Conservation (phyloP, 2,797 vertebrate species). For the Cirrhinus mrigala region DNA sequence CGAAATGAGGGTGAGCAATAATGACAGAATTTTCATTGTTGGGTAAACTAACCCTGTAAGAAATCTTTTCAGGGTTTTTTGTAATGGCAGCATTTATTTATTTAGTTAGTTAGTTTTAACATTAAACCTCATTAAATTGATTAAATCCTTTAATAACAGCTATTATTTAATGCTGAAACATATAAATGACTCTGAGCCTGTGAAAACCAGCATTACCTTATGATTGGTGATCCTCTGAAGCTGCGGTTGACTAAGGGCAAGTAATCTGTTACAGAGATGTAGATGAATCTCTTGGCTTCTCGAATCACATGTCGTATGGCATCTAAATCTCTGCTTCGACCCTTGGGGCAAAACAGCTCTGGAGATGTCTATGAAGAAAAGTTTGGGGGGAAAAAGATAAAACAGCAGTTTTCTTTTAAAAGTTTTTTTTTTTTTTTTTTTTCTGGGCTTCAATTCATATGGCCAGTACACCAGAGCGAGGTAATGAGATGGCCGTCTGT, state of each 20-base stretch:
- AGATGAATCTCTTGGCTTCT: conserved; percentile 88
- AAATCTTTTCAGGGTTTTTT: background rate
- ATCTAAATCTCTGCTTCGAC: conserved; percentile 90
- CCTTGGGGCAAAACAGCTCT: conserved; percentile 89
- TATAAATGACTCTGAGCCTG: background rate
- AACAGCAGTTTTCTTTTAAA: conserved; percentile 14
- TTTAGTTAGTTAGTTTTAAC: background rate
- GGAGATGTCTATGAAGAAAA: conserved; percentile 87
- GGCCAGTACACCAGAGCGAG: conserved; percentile 16
- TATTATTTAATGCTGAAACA: background rate
- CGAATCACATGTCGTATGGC: conserved; percentile 92
- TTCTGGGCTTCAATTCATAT: background rate
- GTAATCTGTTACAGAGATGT: conserved; percentile 93
- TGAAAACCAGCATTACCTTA: conserved; percentile 16
- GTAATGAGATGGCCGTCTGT: conserved; percentile 30
- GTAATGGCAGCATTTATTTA: no score
- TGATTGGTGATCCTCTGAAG: conserved; percentile 47
- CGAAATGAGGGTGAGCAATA: no score
- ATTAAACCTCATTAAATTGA: background rate
- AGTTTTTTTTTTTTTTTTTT: background rate
- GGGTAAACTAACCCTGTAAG: background rate
- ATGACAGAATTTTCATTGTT: no score
- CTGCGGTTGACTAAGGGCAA: conserved; percentile 86
- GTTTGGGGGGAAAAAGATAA: background rate
- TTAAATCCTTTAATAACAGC: background rate